Evolutionary conservation across 2,113 vertebrate species (phyloP).

Genomic region (Agelaius tricolor): DNA sequence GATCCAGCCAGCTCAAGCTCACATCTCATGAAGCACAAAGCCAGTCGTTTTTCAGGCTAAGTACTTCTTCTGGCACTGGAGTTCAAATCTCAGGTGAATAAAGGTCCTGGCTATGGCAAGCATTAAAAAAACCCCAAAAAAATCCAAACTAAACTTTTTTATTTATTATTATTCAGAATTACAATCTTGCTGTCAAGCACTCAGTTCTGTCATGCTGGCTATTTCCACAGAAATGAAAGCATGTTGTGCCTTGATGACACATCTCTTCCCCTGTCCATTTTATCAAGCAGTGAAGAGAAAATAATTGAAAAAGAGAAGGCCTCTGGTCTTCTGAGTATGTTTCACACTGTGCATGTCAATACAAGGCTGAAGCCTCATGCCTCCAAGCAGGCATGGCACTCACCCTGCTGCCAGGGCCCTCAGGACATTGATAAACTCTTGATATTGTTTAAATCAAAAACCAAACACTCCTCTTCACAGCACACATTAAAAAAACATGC

Average conservation of each 20-base stretch:
- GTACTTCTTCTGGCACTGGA: not conserved
- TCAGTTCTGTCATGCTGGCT: not conserved
- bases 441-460: not conserved
- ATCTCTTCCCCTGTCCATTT: not conserved
- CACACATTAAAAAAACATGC: not conserved
- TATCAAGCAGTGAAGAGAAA: not conserved
- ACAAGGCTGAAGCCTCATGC: not conserved
- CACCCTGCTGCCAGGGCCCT: not conserved
- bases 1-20: not conserved
- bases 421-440: not conserved
- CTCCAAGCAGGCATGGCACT: not conserved
- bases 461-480: not conserved
- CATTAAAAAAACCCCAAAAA: not conserved
- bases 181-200: not conserved
- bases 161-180: not conserved
- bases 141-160: not conserved
- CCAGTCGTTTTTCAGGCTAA: not conserved
- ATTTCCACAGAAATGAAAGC: not conserved
- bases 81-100: not conserved
- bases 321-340: not conserved
- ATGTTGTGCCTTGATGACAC: not conserved
- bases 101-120: not conserved
- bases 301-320: not conserved
- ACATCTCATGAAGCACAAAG: not conserved
- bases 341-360: fast-evolving